Percentiles rank a stretch among this genome's conserved stretches.
These are phyloP conservation scores for Oppia nitens DNA, from an alignment of 1,140 invertebrate species.

Conservation along the genomic window DNA sequence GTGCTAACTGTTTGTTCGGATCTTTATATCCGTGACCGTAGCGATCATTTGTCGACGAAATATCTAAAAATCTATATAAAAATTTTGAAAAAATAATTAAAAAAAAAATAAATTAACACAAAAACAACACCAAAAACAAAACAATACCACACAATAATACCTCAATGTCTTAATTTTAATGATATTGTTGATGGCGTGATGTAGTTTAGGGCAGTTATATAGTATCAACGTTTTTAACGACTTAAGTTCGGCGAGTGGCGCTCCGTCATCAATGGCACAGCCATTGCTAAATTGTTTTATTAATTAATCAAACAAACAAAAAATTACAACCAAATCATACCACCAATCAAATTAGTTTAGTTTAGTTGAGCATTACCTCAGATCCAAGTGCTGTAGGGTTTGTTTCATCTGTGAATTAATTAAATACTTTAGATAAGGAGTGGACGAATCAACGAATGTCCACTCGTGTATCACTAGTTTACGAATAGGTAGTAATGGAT, in stretches of 20 bases:
- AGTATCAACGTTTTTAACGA: constrained; percentile 12
- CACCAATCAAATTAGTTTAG: not conserved
- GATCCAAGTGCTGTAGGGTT: constrained; percentile 14
- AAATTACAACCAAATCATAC: not conserved
- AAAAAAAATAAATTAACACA: no score
- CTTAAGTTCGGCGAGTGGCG: constrained; percentile 1
- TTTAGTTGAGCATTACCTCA: constrained; percentile 12
- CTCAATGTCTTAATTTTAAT: constrained; percentile 12
- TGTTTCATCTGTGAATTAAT: constrained; percentile 6
- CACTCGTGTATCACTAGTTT: constrained; percentile 13
- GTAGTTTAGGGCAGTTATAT: constrained; percentile 12
- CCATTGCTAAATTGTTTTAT: constrained; percentile 1
- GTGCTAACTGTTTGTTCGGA: constrained; percentile 7
- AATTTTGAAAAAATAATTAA: not conserved
- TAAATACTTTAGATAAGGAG: not conserved
- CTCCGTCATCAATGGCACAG: constrained; percentile 10
- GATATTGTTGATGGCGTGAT: constrained; percentile 9
- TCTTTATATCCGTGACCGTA: constrained; percentile 10
- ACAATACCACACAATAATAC: no score
- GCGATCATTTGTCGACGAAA: constrained; percentile 13
- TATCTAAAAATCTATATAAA: constrained; percentile 10
- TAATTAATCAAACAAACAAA: not conserved
- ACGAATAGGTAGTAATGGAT: constrained; percentile 2
- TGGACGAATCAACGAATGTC: not conserved
- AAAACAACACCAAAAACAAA: no score